Evolutionary conservation across 2,113 vertebrate species (phyloP), one percentile per base, ranked within the genome.

Genomic region (Phrynocephalus versicolor): DNA sequence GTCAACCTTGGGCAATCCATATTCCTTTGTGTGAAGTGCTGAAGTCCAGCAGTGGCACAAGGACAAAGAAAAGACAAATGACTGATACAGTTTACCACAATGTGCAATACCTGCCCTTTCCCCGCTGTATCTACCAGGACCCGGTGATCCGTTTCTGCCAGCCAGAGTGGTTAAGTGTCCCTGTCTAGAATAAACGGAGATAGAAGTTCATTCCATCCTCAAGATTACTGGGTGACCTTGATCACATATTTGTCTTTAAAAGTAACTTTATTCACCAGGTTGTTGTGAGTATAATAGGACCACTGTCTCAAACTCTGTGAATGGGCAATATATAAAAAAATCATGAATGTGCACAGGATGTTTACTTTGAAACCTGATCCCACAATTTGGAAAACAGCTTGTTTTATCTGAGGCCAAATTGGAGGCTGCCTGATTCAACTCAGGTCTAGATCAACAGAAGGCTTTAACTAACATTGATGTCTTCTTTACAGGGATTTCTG

Each of bases 1-100:
- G 86, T 67, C 84, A 89, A 87, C 33, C 4, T 9, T 2, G 79
- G 75, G 83, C 71, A 67, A 91, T 70, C 23, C 86, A 75, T 87
- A 64, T 88, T 86, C 83, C 55, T 90, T 92, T 89, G 85, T 83
- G 39, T 71, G 55, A 87, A 82, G 79, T 83, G 73, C 35, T 82
- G 73, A 87, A 76, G 27, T 60, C 27, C 58, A 82, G 77, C 76
- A 87, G 14, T 70, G 51, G 71, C 33, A 67, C 14, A 6, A 57
- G 82, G 71, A 88, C 35, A 83, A 87, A 79, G 55, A 65, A 76
- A 81, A 85, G 21, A 79, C 81, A 89, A 81, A 74, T 51, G 69
- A 81, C 75, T 85, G 82, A 81, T 51, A 70, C 39, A 90, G 64
- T 62, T 84, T 89, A 92, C 81, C 89, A 57, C 45, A 69, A n/a